Percentiles rank a stretch among this genome's conserved stretches.
These are phyloP conservation scores for Erythrocebus patas DNA, from an alignment of 2,113 vertebrate species.

Conservation along the genomic window DNA sequence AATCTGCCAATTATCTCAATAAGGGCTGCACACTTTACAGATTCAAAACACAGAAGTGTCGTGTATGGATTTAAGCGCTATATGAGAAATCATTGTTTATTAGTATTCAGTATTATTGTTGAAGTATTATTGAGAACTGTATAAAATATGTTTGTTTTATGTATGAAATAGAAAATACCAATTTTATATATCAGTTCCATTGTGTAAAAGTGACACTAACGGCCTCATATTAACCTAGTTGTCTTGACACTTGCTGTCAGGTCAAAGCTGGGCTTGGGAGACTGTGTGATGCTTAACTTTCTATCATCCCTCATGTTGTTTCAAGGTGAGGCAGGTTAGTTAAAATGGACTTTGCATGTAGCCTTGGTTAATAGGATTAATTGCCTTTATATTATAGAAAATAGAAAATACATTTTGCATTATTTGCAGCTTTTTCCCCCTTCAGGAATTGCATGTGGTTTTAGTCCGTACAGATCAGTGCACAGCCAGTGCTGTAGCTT, in stretches of 20 bases:
- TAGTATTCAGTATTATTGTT: not conserved
- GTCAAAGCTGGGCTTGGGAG: not conserved
- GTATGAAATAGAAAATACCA: not conserved
- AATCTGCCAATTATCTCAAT: not conserved
- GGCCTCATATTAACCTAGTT: not conserved
- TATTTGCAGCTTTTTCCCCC: not conserved
- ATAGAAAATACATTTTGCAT: not conserved
- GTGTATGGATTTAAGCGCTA: not conserved
- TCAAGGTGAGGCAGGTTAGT: not conserved
- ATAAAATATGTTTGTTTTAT: not conserved
- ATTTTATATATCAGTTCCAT: not conserved
- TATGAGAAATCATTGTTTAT: not conserved
- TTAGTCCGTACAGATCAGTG: not conserved
- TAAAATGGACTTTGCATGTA: not conserved
- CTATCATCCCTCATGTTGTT: not conserved
- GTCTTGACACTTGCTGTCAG: not conserved
- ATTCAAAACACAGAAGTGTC: not conserved
- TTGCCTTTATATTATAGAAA: not conserved
- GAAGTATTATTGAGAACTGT: not conserved
- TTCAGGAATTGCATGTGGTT: not conserved
- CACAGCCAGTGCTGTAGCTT: not conserved
- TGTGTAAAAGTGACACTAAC: not conserved
- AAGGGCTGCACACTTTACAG: not conserved
- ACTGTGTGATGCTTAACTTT: not conserved
- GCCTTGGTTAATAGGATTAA: not conserved